Evolutionary conservation across 2,797 vertebrate species (phyloP).

Genomic region (Myiotriccus ornatus): DNA sequence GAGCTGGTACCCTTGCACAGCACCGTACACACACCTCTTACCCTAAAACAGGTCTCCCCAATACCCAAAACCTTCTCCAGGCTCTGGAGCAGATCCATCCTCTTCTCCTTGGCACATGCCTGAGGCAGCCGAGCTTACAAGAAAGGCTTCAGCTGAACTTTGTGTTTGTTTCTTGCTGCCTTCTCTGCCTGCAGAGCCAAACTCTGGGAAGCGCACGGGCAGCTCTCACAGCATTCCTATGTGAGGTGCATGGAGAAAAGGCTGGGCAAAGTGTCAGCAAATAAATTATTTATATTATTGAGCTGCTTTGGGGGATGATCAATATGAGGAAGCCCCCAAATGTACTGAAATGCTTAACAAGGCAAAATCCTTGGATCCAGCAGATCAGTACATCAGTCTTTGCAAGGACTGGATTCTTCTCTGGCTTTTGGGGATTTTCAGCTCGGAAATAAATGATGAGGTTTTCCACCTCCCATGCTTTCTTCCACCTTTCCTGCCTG

Average conservation of each 20-base stretch:
- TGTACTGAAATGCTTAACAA: not conserved
- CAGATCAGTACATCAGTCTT: not conserved
- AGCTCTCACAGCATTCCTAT: not conserved
- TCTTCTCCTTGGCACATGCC: not conserved
- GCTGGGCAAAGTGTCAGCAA: not conserved
- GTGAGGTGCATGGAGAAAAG: not conserved
- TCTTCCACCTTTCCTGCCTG: not conserved
- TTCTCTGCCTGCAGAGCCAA: not conserved
- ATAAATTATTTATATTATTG: conserved; percentile 33
- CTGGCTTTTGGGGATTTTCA: not conserved
- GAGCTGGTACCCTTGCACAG: not conserved
- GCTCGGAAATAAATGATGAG: not conserved
- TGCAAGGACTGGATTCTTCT: not conserved
- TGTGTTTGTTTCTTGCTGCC: not conserved
- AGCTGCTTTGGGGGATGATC: not conserved
- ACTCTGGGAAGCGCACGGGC: not conserved
- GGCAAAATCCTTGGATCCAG: not conserved
- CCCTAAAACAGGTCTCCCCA: not conserved
- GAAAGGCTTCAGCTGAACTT: not conserved
- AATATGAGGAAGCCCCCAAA: not conserved
- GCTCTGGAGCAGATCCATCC: not conserved
- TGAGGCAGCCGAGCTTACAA: not conserved
- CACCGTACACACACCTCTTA: not conserved
- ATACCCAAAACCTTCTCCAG: not conserved
- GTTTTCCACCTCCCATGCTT: not conserved